Base-by-base conservation (phyloP, 2,797 vertebrate species). In the Octomys mimax region DNA sequence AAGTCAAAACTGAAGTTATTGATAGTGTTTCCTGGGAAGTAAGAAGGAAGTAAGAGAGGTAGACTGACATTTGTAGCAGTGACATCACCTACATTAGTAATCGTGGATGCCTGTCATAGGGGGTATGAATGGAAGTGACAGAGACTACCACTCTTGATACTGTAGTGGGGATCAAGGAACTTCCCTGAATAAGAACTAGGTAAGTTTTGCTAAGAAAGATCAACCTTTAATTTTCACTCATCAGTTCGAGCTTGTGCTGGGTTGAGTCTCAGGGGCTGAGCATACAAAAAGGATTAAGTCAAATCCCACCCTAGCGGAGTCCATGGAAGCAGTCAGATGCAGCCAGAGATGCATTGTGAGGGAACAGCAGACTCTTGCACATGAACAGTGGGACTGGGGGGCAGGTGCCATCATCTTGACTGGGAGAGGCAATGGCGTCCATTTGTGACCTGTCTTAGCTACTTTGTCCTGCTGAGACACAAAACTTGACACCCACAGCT, bases 11-110 rank as follows among this genome's bases (percentile, higher is more conserved):
- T 24, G 13, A 85, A 61, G 42, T 66, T 16, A 9, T 22, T 66
- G 5, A 54, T 94, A 42, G 66, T 42, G 28, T 87, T 96, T 68
- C 28, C 11, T 61, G 46, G n/a, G 28, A 90, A 94, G n/a, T 12
- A 81, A 57, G 22, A 77, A 80, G 54, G 81, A 62, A 77, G 62
- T n/a, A 87, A 85, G 54, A 91, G 62, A 79, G 83, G 6, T n/a
- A n/a, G 4, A 39, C 3, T 64, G 36, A 91, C 49, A 11, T 31
- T 89, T 54, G 52, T 92, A 33, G 89, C 77, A 85, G 62, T 2
- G 80, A 24, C 59, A 68, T 59, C 16, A 22, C 14, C 2, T 26
- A 54, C 11, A n/a, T 46, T 89, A 24, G 39, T 21, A 52, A 46
- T 36, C 33, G 31, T 10, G n/a, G 66, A 46, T 21, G 70, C 28